A percentile compares a stretch with the other conserved stretches of the same genome.
Conservation (phyloP, 2,113 vertebrate species). For the Scytalopus superciliaris region DNA sequence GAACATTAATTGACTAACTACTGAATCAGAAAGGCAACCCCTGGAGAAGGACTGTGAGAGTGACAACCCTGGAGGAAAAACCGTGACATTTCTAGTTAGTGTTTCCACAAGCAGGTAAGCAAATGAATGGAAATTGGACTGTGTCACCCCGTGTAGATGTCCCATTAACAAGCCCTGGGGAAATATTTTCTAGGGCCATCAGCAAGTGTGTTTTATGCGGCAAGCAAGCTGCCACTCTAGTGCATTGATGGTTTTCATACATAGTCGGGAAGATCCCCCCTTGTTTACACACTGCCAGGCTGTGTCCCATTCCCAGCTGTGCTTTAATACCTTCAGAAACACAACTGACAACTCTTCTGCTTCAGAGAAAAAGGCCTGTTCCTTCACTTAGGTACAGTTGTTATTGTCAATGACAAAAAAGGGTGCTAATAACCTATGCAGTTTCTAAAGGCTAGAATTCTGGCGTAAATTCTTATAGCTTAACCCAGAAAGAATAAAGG, state of each 20-base stretch:
- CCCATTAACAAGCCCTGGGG: slow-evolving; percentile 16
- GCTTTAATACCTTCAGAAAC: not conserved
- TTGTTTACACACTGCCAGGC: not conserved
- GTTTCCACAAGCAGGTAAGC: slow-evolving; percentile 26
- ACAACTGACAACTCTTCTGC: not conserved
- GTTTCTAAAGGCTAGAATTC: not conserved
- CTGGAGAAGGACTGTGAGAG: not conserved
- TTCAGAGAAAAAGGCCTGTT: not conserved
- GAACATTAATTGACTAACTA: slow-evolving; percentile 46
- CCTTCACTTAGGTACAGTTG: not conserved
- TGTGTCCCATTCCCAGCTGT: not conserved
- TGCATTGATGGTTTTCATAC: not conserved
- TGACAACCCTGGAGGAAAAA: not conserved
- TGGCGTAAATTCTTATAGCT: not conserved
- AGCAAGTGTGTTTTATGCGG: not conserved
- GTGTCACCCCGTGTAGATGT: not conserved
- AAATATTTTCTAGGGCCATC: slow-evolving; percentile 9
- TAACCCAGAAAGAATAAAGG: not conserved
- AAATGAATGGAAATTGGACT: slow-evolving; percentile 11
- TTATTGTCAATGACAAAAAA: not conserved
- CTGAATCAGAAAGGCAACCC: not conserved
- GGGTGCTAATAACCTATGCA: not conserved
- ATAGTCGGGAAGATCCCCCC: not conserved
- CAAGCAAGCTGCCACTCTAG: not conserved
- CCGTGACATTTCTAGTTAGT: slow-evolving; percentile 22